These are phyloP conservation scores for Butorides virescens DNA, from an alignment of 2,113 vertebrate genomes.

Conservation along the genomic window DNA sequence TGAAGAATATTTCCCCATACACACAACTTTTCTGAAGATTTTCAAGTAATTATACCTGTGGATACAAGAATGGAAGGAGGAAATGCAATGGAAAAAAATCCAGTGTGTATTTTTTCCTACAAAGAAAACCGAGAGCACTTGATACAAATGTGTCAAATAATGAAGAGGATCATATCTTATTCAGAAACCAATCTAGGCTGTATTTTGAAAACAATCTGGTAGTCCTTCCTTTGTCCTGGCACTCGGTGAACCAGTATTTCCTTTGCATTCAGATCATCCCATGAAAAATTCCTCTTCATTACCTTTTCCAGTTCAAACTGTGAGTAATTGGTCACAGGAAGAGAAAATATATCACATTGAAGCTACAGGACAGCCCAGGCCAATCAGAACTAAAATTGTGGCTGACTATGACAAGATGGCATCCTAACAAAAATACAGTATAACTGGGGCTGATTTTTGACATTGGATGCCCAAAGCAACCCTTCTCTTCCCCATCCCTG, in stretches of 20 bases:
- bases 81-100: not conserved
- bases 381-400: not conserved
- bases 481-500: not conserved
- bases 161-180: not conserved
- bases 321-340: not conserved
- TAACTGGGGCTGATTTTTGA: not conserved
- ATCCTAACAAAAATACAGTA: not conserved
- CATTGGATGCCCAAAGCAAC: not conserved
- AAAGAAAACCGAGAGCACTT: not conserved
- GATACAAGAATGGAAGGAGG: not conserved
- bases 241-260: not conserved
- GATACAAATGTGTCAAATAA: not conserved
- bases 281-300: not conserved
- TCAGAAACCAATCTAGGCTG: not conserved
- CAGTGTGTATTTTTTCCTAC: not conserved
- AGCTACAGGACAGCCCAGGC: not conserved
- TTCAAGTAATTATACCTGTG: not conserved
- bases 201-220: not conserved
- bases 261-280: not conserved
- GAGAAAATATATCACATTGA: not conserved
- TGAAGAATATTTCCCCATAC: not conserved
- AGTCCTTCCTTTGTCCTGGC: not conserved
- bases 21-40: not conserved
- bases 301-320: not conserved
- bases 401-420: not conserved